Conservation (phyloP, 2,797 vertebrate species). For the Setipinna tenuifilis region DNA sequence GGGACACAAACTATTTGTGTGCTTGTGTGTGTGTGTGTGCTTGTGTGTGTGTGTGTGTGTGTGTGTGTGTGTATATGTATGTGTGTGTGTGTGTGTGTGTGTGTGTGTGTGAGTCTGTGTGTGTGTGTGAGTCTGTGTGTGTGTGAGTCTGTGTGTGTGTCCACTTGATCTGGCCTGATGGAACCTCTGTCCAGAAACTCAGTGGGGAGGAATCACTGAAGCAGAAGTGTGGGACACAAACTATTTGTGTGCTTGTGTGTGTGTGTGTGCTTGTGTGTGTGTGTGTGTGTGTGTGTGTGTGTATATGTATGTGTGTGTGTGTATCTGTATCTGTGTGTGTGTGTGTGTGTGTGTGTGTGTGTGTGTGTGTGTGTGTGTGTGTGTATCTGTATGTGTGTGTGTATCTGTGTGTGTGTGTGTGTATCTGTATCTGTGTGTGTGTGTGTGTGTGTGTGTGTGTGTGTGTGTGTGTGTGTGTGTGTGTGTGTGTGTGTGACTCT, state of each 20-base stretch:
- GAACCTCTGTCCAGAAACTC: neutral
- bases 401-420: no score
- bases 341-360: no score
- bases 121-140: no score
- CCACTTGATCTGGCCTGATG: neutral
- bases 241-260: slow-evolving; percentile 25
- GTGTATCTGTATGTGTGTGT: no score
- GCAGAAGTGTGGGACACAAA: neutral
- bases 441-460: no score
- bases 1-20: neutral
- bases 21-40: slow-evolving; percentile 20
- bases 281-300: no score
- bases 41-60: neutral
- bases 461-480: neutral
- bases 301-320: no score
- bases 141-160: neutral
- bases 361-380: neutral
- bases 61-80: no score
- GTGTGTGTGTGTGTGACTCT: neutral
- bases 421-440: no score
- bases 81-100: no score
- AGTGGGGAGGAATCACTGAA: neutral
- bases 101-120: no score
- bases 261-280: neutral
- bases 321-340: no score